These are phyloP conservation scores for Thalassarche chlororhynchos DNA, from an alignment of 2,113 vertebrate genomes.

Conservation along the genomic window DNA sequence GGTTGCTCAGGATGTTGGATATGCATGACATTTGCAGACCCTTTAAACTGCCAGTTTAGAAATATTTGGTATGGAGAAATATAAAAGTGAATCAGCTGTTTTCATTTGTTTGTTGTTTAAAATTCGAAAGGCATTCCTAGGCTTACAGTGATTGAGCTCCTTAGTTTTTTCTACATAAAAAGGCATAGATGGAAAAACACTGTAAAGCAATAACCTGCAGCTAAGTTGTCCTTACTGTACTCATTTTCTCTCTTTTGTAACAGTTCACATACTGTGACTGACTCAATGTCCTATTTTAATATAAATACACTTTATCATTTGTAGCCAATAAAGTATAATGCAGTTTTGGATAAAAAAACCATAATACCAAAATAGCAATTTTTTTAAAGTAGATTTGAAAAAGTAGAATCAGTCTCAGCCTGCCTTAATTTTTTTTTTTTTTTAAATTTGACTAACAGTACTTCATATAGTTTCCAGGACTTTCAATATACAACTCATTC, in stretches of 20 bases:
- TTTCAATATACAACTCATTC: background rate
- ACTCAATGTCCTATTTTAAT: background rate
- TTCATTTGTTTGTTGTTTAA: slow-evolving; percentile 11
- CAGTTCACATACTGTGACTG: background rate
- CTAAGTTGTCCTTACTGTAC: background rate
- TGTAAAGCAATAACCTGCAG: slow-evolving; percentile 21
- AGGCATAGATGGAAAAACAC: background rate
- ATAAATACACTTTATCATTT: background rate
- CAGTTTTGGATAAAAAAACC: background rate
- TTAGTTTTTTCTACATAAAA: slow-evolving; percentile 6
- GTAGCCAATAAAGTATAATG: background rate
- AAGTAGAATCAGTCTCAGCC: background rate
- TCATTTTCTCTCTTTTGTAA: slow-evolving; percentile 15
- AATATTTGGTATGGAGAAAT: background rate
- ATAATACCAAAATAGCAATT: background rate
- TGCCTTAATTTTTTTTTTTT: background rate
- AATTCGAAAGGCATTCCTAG: background rate
- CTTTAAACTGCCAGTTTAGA: background rate
- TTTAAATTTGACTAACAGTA: background rate
- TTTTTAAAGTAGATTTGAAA: background rate
- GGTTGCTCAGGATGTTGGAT: background rate
- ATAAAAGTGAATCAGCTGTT: background rate
- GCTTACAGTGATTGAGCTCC: background rate
- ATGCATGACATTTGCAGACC: background rate
- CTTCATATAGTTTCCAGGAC: background rate